Percentiles rank a stretch among this genome's conserved stretches.
These are phyloP conservation scores for Tylochromis polylepis DNA, from an alignment of 2,113 vertebrate genomes.

Conservation along the genomic window DNA sequence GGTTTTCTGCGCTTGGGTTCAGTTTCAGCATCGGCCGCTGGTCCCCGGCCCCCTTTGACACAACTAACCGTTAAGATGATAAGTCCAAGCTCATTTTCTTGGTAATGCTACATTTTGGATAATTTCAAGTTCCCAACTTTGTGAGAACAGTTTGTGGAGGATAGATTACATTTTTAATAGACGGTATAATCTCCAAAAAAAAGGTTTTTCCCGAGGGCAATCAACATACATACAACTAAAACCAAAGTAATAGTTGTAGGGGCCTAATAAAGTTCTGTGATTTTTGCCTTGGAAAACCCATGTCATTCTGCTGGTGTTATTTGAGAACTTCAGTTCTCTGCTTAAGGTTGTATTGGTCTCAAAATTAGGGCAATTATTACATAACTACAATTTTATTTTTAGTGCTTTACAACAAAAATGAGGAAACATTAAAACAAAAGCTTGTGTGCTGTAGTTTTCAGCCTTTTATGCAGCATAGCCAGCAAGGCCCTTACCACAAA, in stretches of 20 bases:
- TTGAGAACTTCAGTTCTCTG: background rate
- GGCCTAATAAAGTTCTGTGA: background rate
- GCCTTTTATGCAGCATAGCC: background rate
- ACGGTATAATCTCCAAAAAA: background rate
- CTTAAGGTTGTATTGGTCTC: background rate
- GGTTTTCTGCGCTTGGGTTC: too few relatives aligned
- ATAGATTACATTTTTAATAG: background rate
- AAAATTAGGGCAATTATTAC: too few relatives aligned
- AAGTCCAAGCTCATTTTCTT: background rate
- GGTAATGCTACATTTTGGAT: background rate
- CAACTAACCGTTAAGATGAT: background rate
- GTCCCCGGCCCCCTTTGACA: too few relatives aligned
- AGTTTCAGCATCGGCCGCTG: too few relatives aligned
- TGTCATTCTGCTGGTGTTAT: background rate
- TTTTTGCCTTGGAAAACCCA: background rate
- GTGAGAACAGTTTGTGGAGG: background rate
- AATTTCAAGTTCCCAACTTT: background rate
- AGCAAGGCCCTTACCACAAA: background rate
- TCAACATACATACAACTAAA: background rate
- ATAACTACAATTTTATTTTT: background rate
- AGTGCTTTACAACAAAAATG: background rate
- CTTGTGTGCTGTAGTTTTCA: background rate
- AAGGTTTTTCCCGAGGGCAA: background rate
- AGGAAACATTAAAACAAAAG: background rate
- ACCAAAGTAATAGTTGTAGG: background rate